Percentiles rank a stretch among this genome's conserved stretches.
phyloP scores from a whole-genome alignment of 2,797 vertebrate genomes.

The Chaenodraco wilsoni region DNA sequence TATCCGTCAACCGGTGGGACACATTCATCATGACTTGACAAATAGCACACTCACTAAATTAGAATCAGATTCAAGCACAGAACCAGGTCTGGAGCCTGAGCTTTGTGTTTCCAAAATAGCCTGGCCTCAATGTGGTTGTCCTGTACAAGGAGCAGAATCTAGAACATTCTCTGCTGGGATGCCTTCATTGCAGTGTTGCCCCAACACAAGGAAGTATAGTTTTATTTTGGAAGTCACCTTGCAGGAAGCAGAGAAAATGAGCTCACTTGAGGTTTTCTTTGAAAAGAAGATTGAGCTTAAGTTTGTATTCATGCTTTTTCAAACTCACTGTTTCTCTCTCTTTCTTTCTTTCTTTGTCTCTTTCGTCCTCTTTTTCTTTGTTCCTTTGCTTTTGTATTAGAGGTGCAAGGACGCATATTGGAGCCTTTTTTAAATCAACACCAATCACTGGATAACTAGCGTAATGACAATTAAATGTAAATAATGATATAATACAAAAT shows the following conservation, averaged over 20 bases:
- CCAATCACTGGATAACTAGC: slow-evolving; percentile 12
- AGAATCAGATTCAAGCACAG: slow-evolving; percentile 73
- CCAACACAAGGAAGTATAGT: slow-evolving; percentile 61
- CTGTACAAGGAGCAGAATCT: slow-evolving; percentile 70
- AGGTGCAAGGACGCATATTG: slow-evolving; percentile 5
- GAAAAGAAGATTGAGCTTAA: slow-evolving; percentile 63
- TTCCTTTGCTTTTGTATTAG: background rate
- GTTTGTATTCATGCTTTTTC: slow-evolving; percentile 54
- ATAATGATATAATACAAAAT: background rate
- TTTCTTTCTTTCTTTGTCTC: background rate
- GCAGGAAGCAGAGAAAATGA: slow-evolving; percentile 57
- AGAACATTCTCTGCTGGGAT: slow-evolving; percentile 73
- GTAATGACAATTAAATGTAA: background rate
- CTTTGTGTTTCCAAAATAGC: slow-evolving; percentile 73
- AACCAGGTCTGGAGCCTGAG: slow-evolving; percentile 63
- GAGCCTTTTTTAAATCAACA: slow-evolving; percentile 18
- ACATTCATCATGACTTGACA: slow-evolving; percentile 55
- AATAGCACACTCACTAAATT: slow-evolving; percentile 61
- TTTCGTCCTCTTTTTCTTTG: background rate
- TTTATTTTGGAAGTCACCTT: slow-evolving; percentile 77
- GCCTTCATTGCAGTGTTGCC: slow-evolving; percentile 55
- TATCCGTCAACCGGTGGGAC: slow-evolving; percentile 56
- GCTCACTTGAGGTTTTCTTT: slow-evolving; percentile 61
- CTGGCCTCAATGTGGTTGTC: slow-evolving; percentile 71
- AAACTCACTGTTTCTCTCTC: slow-evolving; percentile 36